Evolutionary conservation across 2,888 invertebrate genomes (phyloP), one percentile per base, ranked within the genome.

Genomic region (Drosophila neotestacea): DNA sequence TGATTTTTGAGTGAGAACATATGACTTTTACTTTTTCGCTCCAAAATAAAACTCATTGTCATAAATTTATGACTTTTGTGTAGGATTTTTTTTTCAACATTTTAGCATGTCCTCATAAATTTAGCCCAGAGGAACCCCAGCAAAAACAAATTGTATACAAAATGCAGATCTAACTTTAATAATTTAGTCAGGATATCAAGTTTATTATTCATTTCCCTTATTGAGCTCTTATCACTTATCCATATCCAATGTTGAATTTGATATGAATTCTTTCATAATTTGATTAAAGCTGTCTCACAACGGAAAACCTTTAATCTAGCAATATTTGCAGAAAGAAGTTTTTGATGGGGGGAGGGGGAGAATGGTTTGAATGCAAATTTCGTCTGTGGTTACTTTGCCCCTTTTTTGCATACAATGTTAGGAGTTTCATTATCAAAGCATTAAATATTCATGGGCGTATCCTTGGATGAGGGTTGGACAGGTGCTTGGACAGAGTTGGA

Each of bases 371-470:
- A 9, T 44, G 16, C 22, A 54, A 38, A 58, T 58, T 66, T 46
- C 22, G 30, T 46, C 30, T 52, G 44, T 55, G 59, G 42, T 60
- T 48, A 54, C 44, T 32, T 42, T 4, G 13, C 11, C 28, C 4
- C n/a, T 38, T 16, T 13, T 28, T 44, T 27, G 13, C 22, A 39
- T 3, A 28, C 30, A 50, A 34, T 13, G 32, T 22, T 48, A 42
- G n/a, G 36, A 55, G 60, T 77, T 78, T 68, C 75, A 75, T 68
- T 75, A 75, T 62, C 47, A 70, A 65, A 70, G 62, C 65, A 76
- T 62, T 41, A 76, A 78, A 74, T 76, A 76, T 78, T 78, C 74
- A 76, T 78, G 70, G 46, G 22, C n/a, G 41, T 46, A 34, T 32
- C n/a, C n/a, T 11, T 54, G n/a, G 6, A 16, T 13, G 7, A 44